These are phyloP conservation scores for Hippocampus guttulatus DNA, from an alignment of 2,113 vertebrate species.

Conservation along the genomic window DNA sequence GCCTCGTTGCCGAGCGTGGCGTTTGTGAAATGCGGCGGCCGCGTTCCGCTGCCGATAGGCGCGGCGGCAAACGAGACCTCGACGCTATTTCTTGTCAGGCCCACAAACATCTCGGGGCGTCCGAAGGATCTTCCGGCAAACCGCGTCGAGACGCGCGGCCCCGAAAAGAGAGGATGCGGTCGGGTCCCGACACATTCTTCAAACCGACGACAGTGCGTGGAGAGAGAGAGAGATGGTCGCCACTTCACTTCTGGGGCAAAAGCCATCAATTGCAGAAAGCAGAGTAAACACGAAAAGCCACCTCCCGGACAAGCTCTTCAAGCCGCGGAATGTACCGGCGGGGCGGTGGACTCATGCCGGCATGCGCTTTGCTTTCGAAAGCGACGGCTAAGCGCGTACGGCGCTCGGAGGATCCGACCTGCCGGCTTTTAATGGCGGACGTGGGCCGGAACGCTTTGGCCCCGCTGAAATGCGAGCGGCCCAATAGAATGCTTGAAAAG, in stretches of 20 bases:
- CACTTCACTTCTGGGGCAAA: too few species aligned
- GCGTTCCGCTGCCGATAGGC: background rate
- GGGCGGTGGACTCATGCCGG: slow-evolving; percentile 3
- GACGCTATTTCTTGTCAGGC: slow-evolving; percentile 9
- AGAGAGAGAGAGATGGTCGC: too few species aligned
- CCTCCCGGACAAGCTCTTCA: slow-evolving; percentile 7
- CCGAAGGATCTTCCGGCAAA: slow-evolving; percentile 21
- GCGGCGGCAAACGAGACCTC: background rate
- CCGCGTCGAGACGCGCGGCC: background rate
- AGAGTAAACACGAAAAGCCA: too few species aligned
- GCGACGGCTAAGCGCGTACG: slow-evolving; percentile 33
- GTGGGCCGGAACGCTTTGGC: slow-evolving; percentile 10
- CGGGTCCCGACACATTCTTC: slow-evolving; percentile 52
- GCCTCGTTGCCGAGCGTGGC: too few species aligned
- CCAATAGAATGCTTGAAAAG: slow-evolving; percentile 32
- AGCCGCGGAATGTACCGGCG: background rate
- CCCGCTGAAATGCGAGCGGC: too few species aligned
- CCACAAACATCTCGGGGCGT: slow-evolving; percentile 24
- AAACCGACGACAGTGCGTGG: slow-evolving; percentile 40
- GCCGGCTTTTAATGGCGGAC: slow-evolving; percentile 34
- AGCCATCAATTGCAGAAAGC: too few species aligned
- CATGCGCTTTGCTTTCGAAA: slow-evolving; percentile 58
- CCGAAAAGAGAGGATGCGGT: slow-evolving; percentile 30
- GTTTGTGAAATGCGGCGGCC: background rate
- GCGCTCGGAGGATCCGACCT: slow-evolving; percentile 19